Evolutionary conservation across 2,888 invertebrate genomes (phyloP), one percentile per base, ranked within the genome.

Genomic region (Aspidapion aeneum): DNA sequence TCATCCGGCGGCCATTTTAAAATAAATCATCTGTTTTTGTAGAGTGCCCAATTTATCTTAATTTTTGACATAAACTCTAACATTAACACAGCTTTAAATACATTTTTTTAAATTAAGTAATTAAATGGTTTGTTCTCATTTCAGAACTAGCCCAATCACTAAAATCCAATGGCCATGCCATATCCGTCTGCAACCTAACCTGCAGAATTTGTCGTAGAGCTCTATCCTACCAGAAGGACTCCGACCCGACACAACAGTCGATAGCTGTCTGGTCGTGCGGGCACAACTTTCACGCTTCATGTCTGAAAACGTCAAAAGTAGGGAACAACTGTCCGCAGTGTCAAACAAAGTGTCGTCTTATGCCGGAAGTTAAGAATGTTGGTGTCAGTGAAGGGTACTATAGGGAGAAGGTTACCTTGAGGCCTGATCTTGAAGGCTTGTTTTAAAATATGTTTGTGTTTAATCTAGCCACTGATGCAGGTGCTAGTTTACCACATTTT

Each of bases 351-450:
- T n/a, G n/a, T n/a, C n/a, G n/a, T n/a, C n/a, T n/a, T n/a, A 66
- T 74, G 52, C 71, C 72, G 48, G 64, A 68, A 58, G 65, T 58
- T n/a, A 72, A 70, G 54, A 67, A 67, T 61, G 61, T 69, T 57
- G 58, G 49, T 19, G 52, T 52, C 18, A 64, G 51, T 19, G 69
- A 67, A 56, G 50, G 63, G 18, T 12, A 55, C 59, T n/a, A n/a
- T n/a, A 63, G 71, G 66, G 61, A 69, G 57, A 68, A 67, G 55
- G 58, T 58, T 55, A 67, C 71, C 57, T 60, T 68, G 59, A 73
- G 80, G 64, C 80, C 80, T 17, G 78, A 80, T 67, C 68, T 80
- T 51, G 80, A 80, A 69, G 80, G 80, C 22, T 78, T 78, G 66
- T 79, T 80, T 72, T 80, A 75, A 74, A 22, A n/a, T 54, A 55